Base-by-base conservation (phyloP, 2,888 invertebrate species). In the Acronicta alni region DNA sequence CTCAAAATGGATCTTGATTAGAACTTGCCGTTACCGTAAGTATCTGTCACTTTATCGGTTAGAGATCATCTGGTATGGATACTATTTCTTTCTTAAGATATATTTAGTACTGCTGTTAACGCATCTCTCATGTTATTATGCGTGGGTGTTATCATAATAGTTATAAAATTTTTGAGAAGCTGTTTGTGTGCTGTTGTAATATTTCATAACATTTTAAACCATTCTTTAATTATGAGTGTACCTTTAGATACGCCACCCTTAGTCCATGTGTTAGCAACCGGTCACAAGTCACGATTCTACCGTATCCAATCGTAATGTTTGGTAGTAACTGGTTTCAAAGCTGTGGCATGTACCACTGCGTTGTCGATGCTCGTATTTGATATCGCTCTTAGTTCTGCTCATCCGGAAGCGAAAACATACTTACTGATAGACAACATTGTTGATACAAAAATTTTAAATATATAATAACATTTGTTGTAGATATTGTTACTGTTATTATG, bases 1-100 rank as follows among this genome's bases (percentile, higher is more conserved):
- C 80, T 80, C 49, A 71, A 73, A 72, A 67, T 60, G 45, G 51
- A 75, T 81, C 75, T 76, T 70, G 75, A 81, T 80, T 71, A 70
- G 55, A 26, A 63, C 17, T 56, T 72, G 65, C 75, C 75, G 74
- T 77, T 79, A 78, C 53, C 43, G 43, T 62, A 61, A 66, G 56
- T 60, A 71, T 57, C 57, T 69, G 41, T 66, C 57, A 64, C 55
- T 56, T 63, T 72, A 73, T 77, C 55, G 57, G 15, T 55, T 56
- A 41, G 10, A 43, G 48, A 59, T 57, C 38, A 57, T 73, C 56
- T 58, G 12, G 12, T 30, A 23, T 39, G 39, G 43, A 37, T 47
- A 20, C 3, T 26, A 44, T 43, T 38, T 45, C 15, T n/a, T 35
- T n/a, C 35, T 35, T 12, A 12, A 30, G 2, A 26, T 9, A 9